Evolutionary conservation across 2,888 invertebrate species (phyloP), one percentile per base, ranked within the genome.

Genomic region (Amphipoea oculea): DNA sequence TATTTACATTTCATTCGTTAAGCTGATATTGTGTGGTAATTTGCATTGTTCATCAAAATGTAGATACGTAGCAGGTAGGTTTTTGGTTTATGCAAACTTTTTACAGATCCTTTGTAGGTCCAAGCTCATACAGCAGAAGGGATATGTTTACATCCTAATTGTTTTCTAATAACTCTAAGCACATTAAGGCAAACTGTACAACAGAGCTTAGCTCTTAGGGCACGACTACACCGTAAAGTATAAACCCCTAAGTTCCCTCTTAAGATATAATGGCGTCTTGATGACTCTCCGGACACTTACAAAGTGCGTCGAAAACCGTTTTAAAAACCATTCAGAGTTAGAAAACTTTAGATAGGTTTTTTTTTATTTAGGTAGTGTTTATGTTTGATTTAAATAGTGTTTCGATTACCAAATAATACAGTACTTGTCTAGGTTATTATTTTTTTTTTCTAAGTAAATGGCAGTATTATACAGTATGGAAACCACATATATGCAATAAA

Each of bases 231-330:
- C 51, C 66, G 29, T 73, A 48, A 71, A 78, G 36, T 72, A 45
- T 54, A 11, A 65, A 79, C 29, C 81, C 7, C 20, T 79, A 81
- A 40, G 65, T 29, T 65, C 29, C 12, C 48, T 70, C 71, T 65
- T 17, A 20, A 63, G 75, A 45, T 57, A 45, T 67, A 76, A 79
- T 84, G 65, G 57, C 48, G 42, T 4, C 65, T 72, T 76, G 66
- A 80, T 72, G 73, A 80, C 48, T 65, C 87, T 84, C 29, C 20
- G 29, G 72, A 74, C 68, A 74, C 66, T 79, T 72, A 12, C 62
- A 11, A 74, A 74, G 29, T 63, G 83, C 57, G 48, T 40, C 12
- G 12, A 11, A 23, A 69, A 72, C 51, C 68, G 20, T 42, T 67
- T 45, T 14, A 40, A 7, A 77, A 6, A 57, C 36, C 17, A 51